A percentile compares a stretch with the other conserved stretches of the same genome.
Conservation (phyloP, 2,888 invertebrate species). For the Drosophila austrosaltans region DNA sequence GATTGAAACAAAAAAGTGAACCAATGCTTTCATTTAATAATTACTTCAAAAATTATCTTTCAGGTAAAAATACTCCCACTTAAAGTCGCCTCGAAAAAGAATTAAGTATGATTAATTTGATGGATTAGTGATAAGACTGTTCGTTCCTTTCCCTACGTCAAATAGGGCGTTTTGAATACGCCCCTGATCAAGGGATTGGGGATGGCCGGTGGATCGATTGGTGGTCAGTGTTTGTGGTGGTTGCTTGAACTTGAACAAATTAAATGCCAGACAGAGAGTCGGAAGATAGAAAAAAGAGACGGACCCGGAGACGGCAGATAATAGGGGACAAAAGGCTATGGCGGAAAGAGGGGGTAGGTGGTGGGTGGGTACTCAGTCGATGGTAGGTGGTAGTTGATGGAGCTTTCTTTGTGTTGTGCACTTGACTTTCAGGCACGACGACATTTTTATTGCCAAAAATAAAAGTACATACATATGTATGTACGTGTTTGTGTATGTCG, state of each 20-base stretch:
- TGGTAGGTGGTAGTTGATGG: neutral
- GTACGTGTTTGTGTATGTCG: constrained; percentile 5
- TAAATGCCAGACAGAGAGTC: constrained; percentile 53
- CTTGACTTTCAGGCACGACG: constrained; percentile 67
- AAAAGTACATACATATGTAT: constrained; percentile 31
- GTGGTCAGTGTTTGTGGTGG: constrained; percentile 28
- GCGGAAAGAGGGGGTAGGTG: neutral
- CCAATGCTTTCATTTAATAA: neutral
- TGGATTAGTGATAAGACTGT: neutral
- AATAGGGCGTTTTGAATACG: neutral
- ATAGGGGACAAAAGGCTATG: constrained; percentile 1
- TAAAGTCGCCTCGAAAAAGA: neutral
- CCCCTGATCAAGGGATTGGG: constrained; percentile 23
- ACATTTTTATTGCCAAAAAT: constrained; percentile 72
- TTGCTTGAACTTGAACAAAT: constrained; percentile 65
- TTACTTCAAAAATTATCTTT: too few species aligned
- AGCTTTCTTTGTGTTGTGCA: constrained; percentile 74
- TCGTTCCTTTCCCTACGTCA: too few species aligned
- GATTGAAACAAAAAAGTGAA: neutral
- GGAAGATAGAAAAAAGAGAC: constrained; percentile 11
- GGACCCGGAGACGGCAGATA: constrained; percentile 16
- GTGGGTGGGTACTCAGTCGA: neutral
- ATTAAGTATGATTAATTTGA: too few species aligned
- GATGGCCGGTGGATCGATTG: constrained; percentile 15
- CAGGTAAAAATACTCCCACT: too few species aligned